These are phyloP conservation scores for Monochamus saltuarius DNA, from an alignment of 1,140 invertebrate species.

Conservation along the genomic window DNA sequence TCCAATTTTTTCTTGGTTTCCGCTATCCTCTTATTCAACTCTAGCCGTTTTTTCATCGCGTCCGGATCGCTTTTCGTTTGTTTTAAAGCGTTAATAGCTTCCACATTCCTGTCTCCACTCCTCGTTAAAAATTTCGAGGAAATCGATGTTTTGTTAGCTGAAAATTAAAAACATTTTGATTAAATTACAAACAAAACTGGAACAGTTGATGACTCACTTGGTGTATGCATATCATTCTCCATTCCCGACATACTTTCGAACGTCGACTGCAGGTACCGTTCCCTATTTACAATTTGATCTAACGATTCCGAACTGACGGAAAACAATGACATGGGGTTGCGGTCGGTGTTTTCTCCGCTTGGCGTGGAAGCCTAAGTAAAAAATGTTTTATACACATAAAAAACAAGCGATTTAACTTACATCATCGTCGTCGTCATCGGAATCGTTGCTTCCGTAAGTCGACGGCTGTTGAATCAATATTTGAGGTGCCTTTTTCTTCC, in stretches of 20 bases:
- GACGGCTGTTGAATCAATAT: constrained; percentile 58
- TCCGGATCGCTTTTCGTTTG: constrained; percentile 62
- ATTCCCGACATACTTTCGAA: constrained; percentile 74
- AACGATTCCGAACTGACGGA: constrained; percentile 75
- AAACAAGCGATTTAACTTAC: constrained; percentile 39
- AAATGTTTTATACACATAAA: background rate
- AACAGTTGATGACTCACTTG: constrained; percentile 42
- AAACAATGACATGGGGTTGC: constrained; percentile 62
- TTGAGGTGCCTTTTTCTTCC: constrained; percentile 55
- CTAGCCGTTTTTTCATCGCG: constrained; percentile 74
- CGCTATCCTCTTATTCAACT: constrained; percentile 80
- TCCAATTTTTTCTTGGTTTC: constrained; percentile 86
- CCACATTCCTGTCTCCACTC: constrained; percentile 53
- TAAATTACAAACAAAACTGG: background rate
- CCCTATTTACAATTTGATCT: constrained; percentile 65
- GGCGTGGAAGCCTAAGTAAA: constrained; percentile 63
- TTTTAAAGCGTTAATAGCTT: constrained; percentile 59
- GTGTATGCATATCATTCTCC: constrained; percentile 54
- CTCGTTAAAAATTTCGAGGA: constrained; percentile 48
- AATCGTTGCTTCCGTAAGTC: constrained; percentile 73
- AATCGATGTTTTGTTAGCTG: constrained; percentile 46
- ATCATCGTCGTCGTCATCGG: constrained; percentile 76
- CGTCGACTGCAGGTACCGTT: constrained; percentile 75
- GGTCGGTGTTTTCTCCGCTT: constrained; percentile 70
- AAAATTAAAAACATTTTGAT: constrained; percentile 8